A percentile compares a stretch with the other conserved stretches of the same genome.
Evolutionary conservation across 2,888 invertebrate species (phyloP).

Genomic region (Tetranychus piercei): DNA sequence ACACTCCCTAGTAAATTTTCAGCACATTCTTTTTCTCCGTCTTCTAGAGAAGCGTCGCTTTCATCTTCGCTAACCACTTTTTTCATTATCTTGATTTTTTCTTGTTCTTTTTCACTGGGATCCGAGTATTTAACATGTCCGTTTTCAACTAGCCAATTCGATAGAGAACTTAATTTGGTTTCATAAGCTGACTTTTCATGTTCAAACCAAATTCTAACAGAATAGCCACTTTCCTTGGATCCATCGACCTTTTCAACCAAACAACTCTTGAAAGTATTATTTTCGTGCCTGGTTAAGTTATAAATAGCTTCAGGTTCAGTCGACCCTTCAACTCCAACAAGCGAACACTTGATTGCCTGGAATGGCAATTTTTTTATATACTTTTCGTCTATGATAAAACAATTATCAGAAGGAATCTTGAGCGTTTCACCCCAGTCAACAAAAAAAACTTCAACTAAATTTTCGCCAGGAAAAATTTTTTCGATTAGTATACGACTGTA

Average conservation of each 20-base stretch:
- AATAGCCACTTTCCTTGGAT: neutral
- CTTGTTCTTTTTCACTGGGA: neutral
- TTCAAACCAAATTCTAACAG: conserved; percentile 5
- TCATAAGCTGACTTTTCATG: neutral
- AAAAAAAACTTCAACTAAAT: neutral
- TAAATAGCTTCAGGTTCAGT: neutral
- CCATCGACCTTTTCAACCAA: neutral
- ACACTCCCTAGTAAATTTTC: neutral
- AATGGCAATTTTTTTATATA: conserved; percentile 15
- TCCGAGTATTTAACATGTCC: neutral
- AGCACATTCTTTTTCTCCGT: neutral
- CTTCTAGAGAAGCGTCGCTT: neutral
- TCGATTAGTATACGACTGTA: neutral
- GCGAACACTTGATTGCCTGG: conserved; percentile 15
- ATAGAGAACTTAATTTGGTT: neutral
- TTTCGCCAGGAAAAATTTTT: neutral
- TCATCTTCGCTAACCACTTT: neutral
- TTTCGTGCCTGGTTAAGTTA: conserved; percentile 4
- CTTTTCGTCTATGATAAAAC: neutral
- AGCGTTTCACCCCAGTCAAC: conserved; percentile 4
- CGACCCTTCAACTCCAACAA: conserved; percentile 4
- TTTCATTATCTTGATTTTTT: neutral
- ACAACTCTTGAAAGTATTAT: neutral
- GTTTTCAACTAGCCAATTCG: neutral
- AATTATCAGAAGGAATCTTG: conserved; percentile 1